Evolutionary conservation across 2,797 vertebrate genomes (phyloP).

Genomic region (Argentina silus): DNA sequence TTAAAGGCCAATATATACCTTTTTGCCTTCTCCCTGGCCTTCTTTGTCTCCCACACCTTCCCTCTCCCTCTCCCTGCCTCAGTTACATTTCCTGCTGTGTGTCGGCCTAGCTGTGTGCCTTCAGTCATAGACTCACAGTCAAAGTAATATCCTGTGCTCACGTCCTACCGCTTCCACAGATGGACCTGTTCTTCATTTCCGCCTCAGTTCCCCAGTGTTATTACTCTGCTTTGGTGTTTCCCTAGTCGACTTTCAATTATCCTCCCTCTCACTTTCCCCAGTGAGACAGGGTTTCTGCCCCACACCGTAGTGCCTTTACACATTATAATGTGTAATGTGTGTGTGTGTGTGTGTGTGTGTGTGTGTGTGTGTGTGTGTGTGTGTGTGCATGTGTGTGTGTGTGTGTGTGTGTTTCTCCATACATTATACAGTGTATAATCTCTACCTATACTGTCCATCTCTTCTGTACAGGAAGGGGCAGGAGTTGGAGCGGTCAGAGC

Average conservation of each 20-base stretch:
- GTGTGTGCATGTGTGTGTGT: not conserved
- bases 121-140: conserved; percentile 67
- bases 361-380: conserved; percentile 27
- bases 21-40: conserved; percentile 38
- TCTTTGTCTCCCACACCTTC: not conserved
- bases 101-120: conserved; percentile 39
- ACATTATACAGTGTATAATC: conserved; percentile 8
- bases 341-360: conserved; percentile 12
- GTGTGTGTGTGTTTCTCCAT: not conserved
- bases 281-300: conserved; percentile 8
- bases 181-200: conserved; percentile 74
- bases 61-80: not conserved
- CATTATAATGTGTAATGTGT: not conserved
- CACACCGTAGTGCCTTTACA: not conserved
- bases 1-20: conserved; percentile 51
- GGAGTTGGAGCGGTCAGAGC: conserved; percentile 87
- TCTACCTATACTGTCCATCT: conserved; percentile 18
- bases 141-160: conserved; percentile 58
- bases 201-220: conserved; percentile 59
- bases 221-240: conserved; percentile 66
- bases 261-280: conserved; percentile 38
- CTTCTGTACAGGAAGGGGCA: conserved; percentile 83
- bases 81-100: conserved; percentile 57
- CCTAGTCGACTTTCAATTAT: conserved; percentile 68
- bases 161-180: conserved; percentile 54